Conservation (phyloP, 2,888 invertebrate species). For the Drosophila imparisetae region DNA sequence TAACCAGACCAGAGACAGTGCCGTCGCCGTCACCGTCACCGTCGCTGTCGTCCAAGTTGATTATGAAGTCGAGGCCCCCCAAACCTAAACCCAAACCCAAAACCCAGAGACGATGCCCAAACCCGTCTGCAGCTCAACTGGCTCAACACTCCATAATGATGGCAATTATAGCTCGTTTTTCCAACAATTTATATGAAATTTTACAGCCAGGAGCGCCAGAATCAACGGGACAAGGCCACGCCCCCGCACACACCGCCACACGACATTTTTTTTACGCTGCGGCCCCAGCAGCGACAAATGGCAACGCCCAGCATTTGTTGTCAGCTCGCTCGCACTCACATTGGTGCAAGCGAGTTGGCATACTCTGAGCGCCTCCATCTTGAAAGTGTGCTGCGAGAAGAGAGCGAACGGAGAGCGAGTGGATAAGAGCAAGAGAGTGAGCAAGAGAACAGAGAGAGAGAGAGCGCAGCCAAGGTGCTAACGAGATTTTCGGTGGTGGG, state of each 20-base stretch:
- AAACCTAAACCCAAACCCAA: background rate
- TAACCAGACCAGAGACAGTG: constrained; percentile 45
- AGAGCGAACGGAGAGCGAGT: constrained; percentile 29
- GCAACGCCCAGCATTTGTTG: constrained; percentile 62
- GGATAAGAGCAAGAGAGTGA: constrained; percentile 27
- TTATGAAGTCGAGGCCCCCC: constrained; percentile 58
- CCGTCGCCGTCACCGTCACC: background rate
- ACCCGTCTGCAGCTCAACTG: constrained; percentile 56
- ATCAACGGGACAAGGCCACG: constrained; percentile 41
- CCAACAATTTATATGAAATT: constrained; percentile 82
- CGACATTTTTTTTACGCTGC: constrained; percentile 38
- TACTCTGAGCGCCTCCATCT: constrained; percentile 76
- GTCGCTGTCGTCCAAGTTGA: constrained; percentile 51
- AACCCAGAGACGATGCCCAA: constrained; percentile 13
- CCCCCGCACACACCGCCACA: constrained; percentile 45
- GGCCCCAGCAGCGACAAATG: constrained; percentile 30
- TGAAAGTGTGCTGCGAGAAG: constrained; percentile 56
- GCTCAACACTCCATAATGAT: constrained; percentile 84
- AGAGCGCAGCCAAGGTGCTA: constrained; percentile 41
- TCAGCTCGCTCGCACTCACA: constrained; percentile 34
- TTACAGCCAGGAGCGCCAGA: constrained; percentile 46
- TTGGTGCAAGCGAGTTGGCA: constrained; percentile 43
- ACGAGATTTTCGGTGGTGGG: constrained; percentile 45
- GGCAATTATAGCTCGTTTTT: constrained; percentile 84
- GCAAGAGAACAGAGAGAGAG: constrained; percentile 21